Percentiles rank a stretch among this genome's conserved stretches.
Conservation (phyloP, 2,797 vertebrate genomes). For the Hippocampus kuda region DNA sequence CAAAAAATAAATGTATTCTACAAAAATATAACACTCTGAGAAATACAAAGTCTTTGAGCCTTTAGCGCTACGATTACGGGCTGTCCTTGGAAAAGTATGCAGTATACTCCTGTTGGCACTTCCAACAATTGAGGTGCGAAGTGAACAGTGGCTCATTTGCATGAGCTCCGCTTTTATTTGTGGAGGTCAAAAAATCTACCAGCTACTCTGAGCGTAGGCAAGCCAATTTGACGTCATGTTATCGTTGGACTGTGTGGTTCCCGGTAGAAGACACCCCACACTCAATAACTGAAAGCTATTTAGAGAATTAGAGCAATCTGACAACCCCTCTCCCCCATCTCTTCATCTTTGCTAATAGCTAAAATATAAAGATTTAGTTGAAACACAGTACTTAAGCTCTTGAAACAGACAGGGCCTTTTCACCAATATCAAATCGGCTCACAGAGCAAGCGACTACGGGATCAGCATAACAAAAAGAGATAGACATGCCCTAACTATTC, state of each 20-base stretch:
- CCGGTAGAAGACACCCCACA: background rate
- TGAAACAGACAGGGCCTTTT: slow-evolving; percentile 36
- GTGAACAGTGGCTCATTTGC: background rate
- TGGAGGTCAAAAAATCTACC: background rate
- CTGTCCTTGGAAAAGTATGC: too few relatives aligned
- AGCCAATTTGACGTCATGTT: background rate
- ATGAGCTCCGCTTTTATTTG: background rate
- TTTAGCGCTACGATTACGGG: too few relatives aligned
- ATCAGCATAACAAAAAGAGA: slow-evolving; percentile 21
- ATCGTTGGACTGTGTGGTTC: background rate
- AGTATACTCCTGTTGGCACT: background rate
- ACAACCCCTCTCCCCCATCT: slow-evolving; percentile 8
- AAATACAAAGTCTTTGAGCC: too few relatives aligned
- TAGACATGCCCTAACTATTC: slow-evolving; percentile 26
- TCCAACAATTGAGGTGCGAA: background rate
- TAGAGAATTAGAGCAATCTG: slow-evolving; percentile 7
- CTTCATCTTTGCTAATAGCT: slow-evolving; percentile 13
- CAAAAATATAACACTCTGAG: too few relatives aligned
- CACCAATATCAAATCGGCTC: slow-evolving; percentile 35
- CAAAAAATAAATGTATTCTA: too few relatives aligned
- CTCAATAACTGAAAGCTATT: background rate
- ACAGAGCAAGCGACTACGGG: slow-evolving; percentile 15
- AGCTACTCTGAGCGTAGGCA: background rate
- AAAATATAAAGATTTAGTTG: slow-evolving; percentile 21
- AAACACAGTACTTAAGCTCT: slow-evolving; percentile 17